Evolutionary conservation across 2,888 invertebrate species (phyloP).

Genomic region (Dryocosmus kuriphilus): DNA sequence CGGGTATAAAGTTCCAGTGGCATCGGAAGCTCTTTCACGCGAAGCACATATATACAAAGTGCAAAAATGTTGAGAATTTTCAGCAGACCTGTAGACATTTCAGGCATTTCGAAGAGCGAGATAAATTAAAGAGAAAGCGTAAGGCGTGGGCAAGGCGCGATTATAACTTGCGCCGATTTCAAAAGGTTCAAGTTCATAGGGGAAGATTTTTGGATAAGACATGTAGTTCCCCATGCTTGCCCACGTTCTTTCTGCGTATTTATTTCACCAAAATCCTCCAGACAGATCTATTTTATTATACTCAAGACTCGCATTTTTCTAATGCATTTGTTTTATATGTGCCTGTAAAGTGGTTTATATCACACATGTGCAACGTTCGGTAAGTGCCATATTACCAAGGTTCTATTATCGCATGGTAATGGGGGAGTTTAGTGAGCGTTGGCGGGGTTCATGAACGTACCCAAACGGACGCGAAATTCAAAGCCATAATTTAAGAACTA

Average conservation of each 20-base stretch:
- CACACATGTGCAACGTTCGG: too few relatives aligned
- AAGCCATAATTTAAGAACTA: too few relatives aligned
- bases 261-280: conserved; percentile 8
- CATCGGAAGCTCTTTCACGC: conserved; percentile 36
- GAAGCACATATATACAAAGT: conserved; percentile 35
- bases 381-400: too few relatives aligned
- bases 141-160: conserved; percentile 13
- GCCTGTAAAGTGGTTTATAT: too few relatives aligned
- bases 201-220: conserved; percentile 33
- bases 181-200: conserved; percentile 10
- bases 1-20: conserved; percentile 24
- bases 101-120: conserved; percentile 35
- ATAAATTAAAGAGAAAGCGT: conserved; percentile 5
- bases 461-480: too few relatives aligned
- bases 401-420: too few relatives aligned
- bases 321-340: too few relatives aligned
- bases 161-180: conserved; percentile 28
- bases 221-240: conserved; percentile 2
- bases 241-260: conserved; percentile 1
- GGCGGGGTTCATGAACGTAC: too few relatives aligned
- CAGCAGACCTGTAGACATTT: conserved; percentile 34
- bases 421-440: too few relatives aligned
- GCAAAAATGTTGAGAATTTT: conserved; percentile 34
- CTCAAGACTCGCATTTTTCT: background rate
- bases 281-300: conserved; percentile 15